A percentile compares a stretch with the other conserved stretches of the same genome.
Conservation (phyloP, 2,888 invertebrate genomes). For the Clusia tigrina region DNA sequence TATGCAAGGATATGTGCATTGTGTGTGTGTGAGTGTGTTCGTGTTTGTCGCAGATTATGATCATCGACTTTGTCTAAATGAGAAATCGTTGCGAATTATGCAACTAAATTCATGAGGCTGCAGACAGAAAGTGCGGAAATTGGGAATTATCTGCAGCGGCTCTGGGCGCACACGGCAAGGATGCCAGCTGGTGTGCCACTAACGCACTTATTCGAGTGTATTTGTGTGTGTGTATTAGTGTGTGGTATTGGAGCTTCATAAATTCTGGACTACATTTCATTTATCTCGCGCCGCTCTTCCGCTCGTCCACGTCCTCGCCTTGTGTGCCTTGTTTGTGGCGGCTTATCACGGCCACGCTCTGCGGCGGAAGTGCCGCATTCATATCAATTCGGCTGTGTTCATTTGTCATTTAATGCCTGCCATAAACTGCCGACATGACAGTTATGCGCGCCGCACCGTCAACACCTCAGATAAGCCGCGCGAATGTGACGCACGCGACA, state of each 20-base stretch:
- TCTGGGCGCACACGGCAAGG: neutral
- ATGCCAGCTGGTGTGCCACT: too few species aligned
- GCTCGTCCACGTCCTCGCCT: too few species aligned
- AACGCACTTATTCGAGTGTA: too few species aligned
- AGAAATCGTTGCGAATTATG: constrained; percentile 29
- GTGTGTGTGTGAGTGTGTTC: constrained; percentile 5
- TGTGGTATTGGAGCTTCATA: too few species aligned
- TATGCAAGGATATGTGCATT: neutral
- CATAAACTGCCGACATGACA: neutral
- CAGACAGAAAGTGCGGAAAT: too few species aligned
- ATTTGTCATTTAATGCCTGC: neutral
- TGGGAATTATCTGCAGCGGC: neutral
- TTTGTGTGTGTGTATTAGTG: too few species aligned
- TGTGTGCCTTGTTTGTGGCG: too few species aligned
- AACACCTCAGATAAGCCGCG: neutral
- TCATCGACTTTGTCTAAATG: constrained; percentile 30
- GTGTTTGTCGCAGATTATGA: constrained; percentile 26
- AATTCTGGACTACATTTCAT: too few species aligned
- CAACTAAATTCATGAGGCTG: constrained; percentile 27
- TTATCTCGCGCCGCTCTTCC: too few species aligned
- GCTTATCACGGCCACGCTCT: too few species aligned
- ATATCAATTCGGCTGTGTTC: neutral
- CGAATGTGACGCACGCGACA: neutral
- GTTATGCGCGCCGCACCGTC: neutral
- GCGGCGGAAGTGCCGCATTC: too few species aligned